These are phyloP conservation scores for Luscinia megarhynchos DNA, from an alignment of 2,797 vertebrate species.

Conservation along the genomic window DNA sequence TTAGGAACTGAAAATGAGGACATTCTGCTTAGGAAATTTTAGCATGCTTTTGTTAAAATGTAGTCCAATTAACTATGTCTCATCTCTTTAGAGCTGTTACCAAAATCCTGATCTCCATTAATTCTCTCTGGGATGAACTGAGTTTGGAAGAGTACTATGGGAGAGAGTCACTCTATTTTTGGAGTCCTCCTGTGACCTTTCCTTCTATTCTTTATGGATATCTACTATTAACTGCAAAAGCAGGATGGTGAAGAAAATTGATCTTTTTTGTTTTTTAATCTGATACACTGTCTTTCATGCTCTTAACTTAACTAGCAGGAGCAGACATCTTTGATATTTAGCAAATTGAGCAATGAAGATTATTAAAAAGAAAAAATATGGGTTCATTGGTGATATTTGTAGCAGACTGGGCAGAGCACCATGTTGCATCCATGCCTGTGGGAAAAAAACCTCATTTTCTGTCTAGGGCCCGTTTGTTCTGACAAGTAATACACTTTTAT, in stretches of 20 bases:
- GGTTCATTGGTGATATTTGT: neutral
- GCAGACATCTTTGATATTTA: neutral
- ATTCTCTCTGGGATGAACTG: neutral
- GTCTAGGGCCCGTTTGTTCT: neutral
- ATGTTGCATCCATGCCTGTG: accelerated
- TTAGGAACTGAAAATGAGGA: neutral
- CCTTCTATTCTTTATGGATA: neutral
- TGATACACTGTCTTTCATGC: neutral
- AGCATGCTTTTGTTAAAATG: neutral
- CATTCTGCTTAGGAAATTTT: neutral
- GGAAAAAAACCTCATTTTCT: neutral
- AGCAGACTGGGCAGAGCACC: neutral
- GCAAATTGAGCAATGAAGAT: neutral
- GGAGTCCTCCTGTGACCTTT: neutral
- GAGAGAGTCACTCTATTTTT: neutral
- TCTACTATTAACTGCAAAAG: neutral
- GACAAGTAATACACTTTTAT: neutral
- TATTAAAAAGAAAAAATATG: neutral
- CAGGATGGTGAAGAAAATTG: neutral
- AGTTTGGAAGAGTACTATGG: neutral
- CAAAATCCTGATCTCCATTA: neutral
- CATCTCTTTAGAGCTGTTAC: neutral
- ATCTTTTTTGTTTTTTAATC: neutral
- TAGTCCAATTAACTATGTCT: neutral
- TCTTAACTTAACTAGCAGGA: neutral